Percentiles rank a stretch among this genome's conserved stretches.
phyloP scores from a whole-genome alignment of 2,888 invertebrate species.

The Watsonalla cultraria region DNA sequence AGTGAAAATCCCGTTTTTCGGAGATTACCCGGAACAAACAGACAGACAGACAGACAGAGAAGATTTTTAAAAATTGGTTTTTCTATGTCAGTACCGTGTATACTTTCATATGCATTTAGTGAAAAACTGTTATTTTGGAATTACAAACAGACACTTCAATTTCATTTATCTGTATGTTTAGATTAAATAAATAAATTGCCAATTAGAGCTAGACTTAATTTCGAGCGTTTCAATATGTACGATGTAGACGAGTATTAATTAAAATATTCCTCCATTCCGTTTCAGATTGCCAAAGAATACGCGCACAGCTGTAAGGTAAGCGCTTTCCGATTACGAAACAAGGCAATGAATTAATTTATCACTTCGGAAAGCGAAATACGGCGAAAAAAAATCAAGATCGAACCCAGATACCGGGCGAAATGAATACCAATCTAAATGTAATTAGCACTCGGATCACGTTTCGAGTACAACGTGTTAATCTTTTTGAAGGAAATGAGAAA shows the following conservation, averaged over 20 bases:
- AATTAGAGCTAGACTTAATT: too few species aligned
- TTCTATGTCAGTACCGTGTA: too few species aligned
- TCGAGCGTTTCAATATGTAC: too few species aligned
- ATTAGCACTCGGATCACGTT: conserved; percentile 50
- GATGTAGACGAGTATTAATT: neutral
- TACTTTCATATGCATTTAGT: too few species aligned
- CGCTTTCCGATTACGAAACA: neutral
- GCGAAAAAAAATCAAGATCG: conserved; percentile 3
- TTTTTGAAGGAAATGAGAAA: conserved; percentile 65
- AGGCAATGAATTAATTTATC: neutral
- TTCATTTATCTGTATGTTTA: too few species aligned
- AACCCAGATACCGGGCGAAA: conserved; percentile 15
- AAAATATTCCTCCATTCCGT: neutral
- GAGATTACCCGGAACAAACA: too few species aligned
- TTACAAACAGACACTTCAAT: too few species aligned
- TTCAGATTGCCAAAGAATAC: neutral
- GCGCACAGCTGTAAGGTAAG: neutral
- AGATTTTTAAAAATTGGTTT: too few species aligned
- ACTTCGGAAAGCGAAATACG: neutral
- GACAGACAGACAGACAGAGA: too few species aligned
- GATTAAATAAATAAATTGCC: too few species aligned
- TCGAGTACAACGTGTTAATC: conserved; percentile 54
- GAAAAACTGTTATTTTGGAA: too few species aligned
- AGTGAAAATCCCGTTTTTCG: too few species aligned
- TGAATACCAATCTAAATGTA: conserved; percentile 39